Evolutionary conservation across 1,140 invertebrate species (phyloP), one percentile per base, ranked within the genome.

Genomic region (Himalopsyche phryganea): DNA sequence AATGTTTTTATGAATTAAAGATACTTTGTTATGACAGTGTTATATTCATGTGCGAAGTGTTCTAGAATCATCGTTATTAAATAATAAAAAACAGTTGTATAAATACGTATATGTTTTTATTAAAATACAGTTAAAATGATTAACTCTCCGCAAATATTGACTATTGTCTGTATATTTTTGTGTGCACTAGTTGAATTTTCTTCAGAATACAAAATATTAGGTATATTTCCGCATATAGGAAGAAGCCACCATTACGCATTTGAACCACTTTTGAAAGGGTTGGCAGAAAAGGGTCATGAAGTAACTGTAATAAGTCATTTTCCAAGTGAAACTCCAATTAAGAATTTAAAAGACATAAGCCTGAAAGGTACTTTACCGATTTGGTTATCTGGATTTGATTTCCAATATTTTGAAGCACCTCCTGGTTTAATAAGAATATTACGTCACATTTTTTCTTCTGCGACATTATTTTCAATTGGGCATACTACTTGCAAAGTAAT

Each of bases 221-320:
- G 76, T 0, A 61, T 88, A 1, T 80, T 88, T 59, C 81, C 83
- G 1, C 82, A 87, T 69, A 74, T 78, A 0, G 84, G 85, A 0
- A 83, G 81, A 61, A 90, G 88, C 66, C 88, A 91, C 66, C 83
- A 84, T 61, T 77, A 82, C 36, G 81, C 87, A 6, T 87, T 87
- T 60, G 74, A 83, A 48, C 84, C 85, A 0, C 66, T 90, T 0
- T 68, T 89, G 33, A 69, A 80, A 5, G 82, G 80, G 36, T 65
- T 91, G 23, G 81, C 80, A 0, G 69, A 71, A 19, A 76, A 80
- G 13, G 86, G 86, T 4, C 86, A 90, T 65, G 71, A 87, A 6
- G 50, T 91, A 0, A 89, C 85, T 0, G 81, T 89, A 4, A 65
- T 87, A 1, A 85, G 82, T 9, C 78, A 81, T 54, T 86, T 85